phyloP scores from a whole-genome alignment of 2,113 vertebrate genomes.

The Misgurnus anguillicaudatus region DNA sequence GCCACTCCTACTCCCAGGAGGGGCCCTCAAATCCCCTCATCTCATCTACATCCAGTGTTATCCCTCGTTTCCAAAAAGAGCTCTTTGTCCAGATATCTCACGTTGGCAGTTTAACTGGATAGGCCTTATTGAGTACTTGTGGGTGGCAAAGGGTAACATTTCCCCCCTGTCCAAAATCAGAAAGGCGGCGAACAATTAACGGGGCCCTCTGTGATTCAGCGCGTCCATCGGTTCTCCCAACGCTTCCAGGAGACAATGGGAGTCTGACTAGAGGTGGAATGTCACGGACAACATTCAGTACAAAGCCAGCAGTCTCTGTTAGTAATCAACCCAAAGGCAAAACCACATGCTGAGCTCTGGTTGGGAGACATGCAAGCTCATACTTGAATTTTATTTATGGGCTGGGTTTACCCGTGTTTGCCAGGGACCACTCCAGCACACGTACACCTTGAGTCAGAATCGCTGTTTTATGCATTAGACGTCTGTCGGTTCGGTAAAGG shows the following conservation, averaged over 20 bases:
- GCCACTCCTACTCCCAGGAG: conserved; percentile 76
- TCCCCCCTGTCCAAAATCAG: conserved; percentile 64
- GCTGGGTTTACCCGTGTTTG: conserved; percentile 40
- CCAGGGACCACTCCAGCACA: conserved; percentile 52
- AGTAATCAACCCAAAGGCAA: conserved; percentile 64
- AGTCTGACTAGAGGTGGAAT: conserved; percentile 45
- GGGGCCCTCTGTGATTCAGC: conserved; percentile 14
- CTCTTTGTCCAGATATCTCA: conserved; percentile 73
- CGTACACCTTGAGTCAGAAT: conserved; percentile 56
- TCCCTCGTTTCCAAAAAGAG: conserved; percentile 72
- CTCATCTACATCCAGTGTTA: conserved; percentile 69
- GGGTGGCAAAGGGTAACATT: conserved; percentile 77
- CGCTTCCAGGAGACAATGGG: conserved; percentile 2
- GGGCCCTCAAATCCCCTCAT: conserved; percentile 55
- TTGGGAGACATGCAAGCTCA: conserved; percentile 56
- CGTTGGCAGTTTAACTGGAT: conserved; percentile 77
- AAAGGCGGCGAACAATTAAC: conserved; percentile 60
- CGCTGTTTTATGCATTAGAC: conserved; percentile 41
- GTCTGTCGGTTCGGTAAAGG: conserved; percentile 40
- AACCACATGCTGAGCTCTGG: conserved; percentile 59
- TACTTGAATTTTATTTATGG: conserved; percentile 61
- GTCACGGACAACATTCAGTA: conserved; percentile 52
- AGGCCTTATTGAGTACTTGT: conserved; percentile 73
- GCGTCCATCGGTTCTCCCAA: conserved; percentile 21
- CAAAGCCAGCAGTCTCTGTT: conserved; percentile 61